Percentiles rank a stretch among this genome's conserved stretches.
Evolutionary conservation across 2,797 vertebrate species (phyloP).

Genomic region (Odontamblyopus lacepedii): DNA sequence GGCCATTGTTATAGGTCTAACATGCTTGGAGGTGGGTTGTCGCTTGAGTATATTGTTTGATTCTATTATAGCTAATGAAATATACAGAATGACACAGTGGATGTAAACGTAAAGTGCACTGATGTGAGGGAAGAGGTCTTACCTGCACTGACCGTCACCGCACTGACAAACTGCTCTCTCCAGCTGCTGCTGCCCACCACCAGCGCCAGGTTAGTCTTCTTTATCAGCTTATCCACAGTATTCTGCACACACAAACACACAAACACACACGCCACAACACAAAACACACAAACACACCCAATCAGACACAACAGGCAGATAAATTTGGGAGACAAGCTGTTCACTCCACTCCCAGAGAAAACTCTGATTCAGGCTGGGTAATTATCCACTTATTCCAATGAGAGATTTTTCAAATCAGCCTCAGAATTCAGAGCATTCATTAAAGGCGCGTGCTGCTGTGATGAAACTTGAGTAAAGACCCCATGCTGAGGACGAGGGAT

Average conservation of each 20-base stretch:
- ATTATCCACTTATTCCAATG: slow-evolving; percentile 7
- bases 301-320: slow-evolving; percentile 24
- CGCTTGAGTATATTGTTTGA: too few relatives aligned
- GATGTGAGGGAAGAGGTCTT: slow-evolving; percentile 11
- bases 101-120: not conserved
- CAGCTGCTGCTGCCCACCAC: slow-evolving; percentile 89
- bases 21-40: too few relatives aligned
- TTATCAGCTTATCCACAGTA: slow-evolving; percentile 87
- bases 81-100: not conserved
- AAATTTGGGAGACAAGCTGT: slow-evolving; percentile 45
- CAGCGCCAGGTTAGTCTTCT: slow-evolving; percentile 87
- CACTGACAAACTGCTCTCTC: slow-evolving; percentile 88
- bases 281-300: slow-evolving; percentile 20
- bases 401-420: not conserved
- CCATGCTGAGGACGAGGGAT: not conserved
- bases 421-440: slow-evolving; percentile 23
- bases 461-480: slow-evolving; percentile 32
- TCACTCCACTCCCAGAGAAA: slow-evolving; percentile 35
- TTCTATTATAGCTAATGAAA: not conserved
- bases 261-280: slow-evolving; percentile 11
- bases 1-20: too few relatives aligned
- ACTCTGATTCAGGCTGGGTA: slow-evolving; percentile 22
- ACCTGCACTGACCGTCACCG: slow-evolving; percentile 87
- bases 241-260: slow-evolving; percentile 58
- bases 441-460: slow-evolving; percentile 16